Percentiles rank a stretch among this genome's conserved stretches.
Evolutionary conservation across 1,140 invertebrate genomes (phyloP).

Genomic region (Kradibia gibbosae): DNA sequence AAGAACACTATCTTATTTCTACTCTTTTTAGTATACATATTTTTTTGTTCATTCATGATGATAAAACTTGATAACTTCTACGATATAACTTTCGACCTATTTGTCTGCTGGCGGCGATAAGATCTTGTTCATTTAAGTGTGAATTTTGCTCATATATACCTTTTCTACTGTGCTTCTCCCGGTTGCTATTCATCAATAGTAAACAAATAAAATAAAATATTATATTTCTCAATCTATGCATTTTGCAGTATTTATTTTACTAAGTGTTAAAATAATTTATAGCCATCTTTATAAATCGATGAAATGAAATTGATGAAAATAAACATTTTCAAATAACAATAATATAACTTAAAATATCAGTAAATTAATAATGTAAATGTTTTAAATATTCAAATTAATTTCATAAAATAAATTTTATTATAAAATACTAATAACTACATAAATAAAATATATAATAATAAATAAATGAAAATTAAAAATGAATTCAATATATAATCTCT

Average conservation of each 20-base stretch:
- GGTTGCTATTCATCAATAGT: neutral
- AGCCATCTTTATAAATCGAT: no score
- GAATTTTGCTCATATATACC: neutral
- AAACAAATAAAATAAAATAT: neutral
- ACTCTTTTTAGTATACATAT: neutral
- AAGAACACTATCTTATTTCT: neutral
- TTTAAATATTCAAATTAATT: no score
- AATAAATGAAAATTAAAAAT: no score
- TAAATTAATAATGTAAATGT: no score
- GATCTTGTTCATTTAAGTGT: neutral
- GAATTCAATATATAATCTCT: no score
- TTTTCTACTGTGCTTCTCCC: neutral
- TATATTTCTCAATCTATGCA: neutral
- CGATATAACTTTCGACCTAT: neutral
- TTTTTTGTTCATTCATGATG: neutral
- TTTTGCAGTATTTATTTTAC: neutral
- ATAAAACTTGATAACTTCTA: neutral
- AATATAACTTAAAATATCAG: no score
- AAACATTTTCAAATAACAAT: no score
- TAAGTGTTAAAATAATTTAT: no score
- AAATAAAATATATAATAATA: no score
- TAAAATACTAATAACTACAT: no score
- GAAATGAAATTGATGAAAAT: no score
- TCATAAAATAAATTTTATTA: no score
- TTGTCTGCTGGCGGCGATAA: neutral